Evolutionary conservation across 2,888 invertebrate genomes (phyloP).

Genomic region (Thymelicus sylvestris): DNA sequence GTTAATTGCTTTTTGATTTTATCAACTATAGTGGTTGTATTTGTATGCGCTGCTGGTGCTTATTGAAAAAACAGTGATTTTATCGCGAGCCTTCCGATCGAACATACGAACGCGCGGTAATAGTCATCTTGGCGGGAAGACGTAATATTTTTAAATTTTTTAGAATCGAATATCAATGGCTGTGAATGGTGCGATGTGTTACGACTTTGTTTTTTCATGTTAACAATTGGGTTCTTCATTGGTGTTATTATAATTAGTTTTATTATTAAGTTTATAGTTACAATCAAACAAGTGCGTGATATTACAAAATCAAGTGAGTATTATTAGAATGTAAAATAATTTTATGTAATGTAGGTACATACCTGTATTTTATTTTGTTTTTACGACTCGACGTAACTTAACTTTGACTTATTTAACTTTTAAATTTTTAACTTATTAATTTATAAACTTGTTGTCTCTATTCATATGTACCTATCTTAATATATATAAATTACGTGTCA

Average conservation of each 20-base stretch:
- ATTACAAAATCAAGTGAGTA: slow-evolving; percentile 54
- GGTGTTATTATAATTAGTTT: slow-evolving; percentile 60
- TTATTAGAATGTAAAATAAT: neutral
- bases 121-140: slow-evolving; percentile 71
- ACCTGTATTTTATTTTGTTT: too few relatives aligned
- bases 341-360: too few relatives aligned
- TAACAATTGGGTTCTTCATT: slow-evolving; percentile 62
- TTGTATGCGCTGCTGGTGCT: slow-evolving; percentile 8
- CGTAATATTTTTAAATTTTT: slow-evolving; percentile 49
- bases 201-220: slow-evolving; percentile 60
- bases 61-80: slow-evolving; percentile 37
- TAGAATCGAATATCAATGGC: slow-evolving; percentile 53
- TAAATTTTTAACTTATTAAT: too few relatives aligned
- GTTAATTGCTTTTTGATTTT: slow-evolving; percentile 41
- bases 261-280: slow-evolving; percentile 53
- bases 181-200: slow-evolving; percentile 75
- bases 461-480: too few relatives aligned
- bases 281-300: slow-evolving; percentile 42
- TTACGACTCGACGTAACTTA: too few relatives aligned
- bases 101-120: slow-evolving; percentile 51
- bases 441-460: too few relatives aligned
- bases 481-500: too few relatives aligned
- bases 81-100: slow-evolving; percentile 35
- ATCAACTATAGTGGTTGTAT: slow-evolving; percentile 41
- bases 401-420: too few relatives aligned